A percentile compares a stretch with the other conserved stretches of the same genome.
phyloP scores from a whole-genome alignment of 2,797 vertebrate species.

The Bufotes viridis region DNA sequence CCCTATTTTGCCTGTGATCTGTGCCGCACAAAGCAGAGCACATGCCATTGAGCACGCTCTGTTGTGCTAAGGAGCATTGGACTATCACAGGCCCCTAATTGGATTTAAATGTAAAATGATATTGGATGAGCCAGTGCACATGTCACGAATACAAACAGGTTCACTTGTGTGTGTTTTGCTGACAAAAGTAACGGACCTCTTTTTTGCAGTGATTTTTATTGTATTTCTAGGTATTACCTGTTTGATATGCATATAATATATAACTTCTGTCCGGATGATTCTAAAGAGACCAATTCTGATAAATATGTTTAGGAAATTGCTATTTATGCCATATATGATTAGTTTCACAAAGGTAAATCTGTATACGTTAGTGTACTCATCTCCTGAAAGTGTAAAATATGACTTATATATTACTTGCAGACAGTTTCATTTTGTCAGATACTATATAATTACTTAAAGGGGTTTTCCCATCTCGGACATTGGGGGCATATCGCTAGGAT shows the following conservation, averaged over 20 bases:
- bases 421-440: too few relatives aligned
- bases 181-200: background rate
- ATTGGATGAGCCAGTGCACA: background rate
- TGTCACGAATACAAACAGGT: background rate
- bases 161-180: background rate
- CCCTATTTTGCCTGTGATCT: slow-evolving; percentile 41
- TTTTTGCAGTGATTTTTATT: background rate
- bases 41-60: slow-evolving; percentile 43
- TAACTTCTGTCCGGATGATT: too few relatives aligned
- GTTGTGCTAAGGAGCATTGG: slow-evolving; percentile 5
- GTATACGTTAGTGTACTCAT: too few relatives aligned
- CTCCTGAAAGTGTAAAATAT: too few relatives aligned
- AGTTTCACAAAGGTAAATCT: too few relatives aligned
- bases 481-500: too few relatives aligned
- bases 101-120: slow-evolving; percentile 56
- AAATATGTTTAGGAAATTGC: too few relatives aligned
- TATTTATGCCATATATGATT: too few relatives aligned
- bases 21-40: slow-evolving; percentile 10
- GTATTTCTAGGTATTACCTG: background rate
- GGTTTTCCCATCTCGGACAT: too few relatives aligned
- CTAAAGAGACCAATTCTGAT: too few relatives aligned
- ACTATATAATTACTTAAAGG: too few relatives aligned
- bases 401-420: too few relatives aligned
- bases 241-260: background rate
- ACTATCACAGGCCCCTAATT: slow-evolving; percentile 41